These are phyloP conservation scores for Amblyteles armatorius DNA, from an alignment of 2,888 invertebrate genomes.

Conservation along the genomic window DNA sequence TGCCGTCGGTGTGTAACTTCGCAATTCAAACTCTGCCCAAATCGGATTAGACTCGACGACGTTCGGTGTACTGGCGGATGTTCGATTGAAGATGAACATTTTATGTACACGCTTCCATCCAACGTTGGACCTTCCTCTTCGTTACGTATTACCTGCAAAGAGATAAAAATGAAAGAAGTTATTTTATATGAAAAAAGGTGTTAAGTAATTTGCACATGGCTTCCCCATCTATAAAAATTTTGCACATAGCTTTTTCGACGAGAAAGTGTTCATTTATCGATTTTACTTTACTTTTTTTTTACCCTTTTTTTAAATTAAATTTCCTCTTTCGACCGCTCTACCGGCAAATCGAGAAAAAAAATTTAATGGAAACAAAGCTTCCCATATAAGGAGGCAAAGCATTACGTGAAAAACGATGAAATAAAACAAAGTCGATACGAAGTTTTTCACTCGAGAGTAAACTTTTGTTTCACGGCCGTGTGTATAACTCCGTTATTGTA, in stretches of 20 bases:
- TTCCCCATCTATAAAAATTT: neutral
- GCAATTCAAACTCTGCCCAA: slow-evolving; percentile 94
- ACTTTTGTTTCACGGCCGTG: neutral
- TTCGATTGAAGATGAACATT: slow-evolving; percentile 91
- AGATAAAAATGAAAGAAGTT: slow-evolving; percentile 8
- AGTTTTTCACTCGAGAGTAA: slow-evolving; percentile 1
- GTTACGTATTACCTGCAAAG: slow-evolving; percentile 57
- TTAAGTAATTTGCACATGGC: neutral
- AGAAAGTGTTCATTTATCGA: no score
- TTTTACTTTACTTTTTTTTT: no score
- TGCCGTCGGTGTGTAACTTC: slow-evolving; percentile 92
- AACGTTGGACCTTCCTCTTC: slow-evolving; percentile 60
- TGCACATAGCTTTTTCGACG: no score
- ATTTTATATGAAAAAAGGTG: neutral
- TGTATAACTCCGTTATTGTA: slow-evolving; percentile 5
- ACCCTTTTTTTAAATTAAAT: no score
- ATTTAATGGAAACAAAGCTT: no score
- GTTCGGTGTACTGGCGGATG: slow-evolving; percentile 83
- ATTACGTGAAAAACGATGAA: no score
- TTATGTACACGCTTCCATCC: slow-evolving; percentile 79
- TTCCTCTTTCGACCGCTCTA: no score
- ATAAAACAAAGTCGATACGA: neutral
- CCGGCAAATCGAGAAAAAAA: no score
- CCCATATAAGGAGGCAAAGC: no score
- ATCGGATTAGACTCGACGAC: slow-evolving; percentile 93